Percentiles rank a stretch among this genome's conserved stretches.
Conservation (phyloP, 1,140 invertebrate species). For the Chymomyza costata region DNA sequence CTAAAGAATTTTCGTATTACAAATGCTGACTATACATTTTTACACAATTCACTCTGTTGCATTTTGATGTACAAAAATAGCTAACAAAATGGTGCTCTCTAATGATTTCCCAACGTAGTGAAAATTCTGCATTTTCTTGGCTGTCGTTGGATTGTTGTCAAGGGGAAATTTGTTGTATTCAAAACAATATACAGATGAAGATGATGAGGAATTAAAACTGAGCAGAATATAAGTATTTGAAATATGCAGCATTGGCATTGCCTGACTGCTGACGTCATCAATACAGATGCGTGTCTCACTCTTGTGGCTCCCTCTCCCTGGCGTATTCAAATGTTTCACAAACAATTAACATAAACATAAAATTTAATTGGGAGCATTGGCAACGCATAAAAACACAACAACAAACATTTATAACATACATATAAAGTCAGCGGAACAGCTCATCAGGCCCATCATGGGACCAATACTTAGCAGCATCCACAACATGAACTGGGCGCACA, state of each 20-base stretch:
- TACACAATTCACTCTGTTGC: too few species aligned
- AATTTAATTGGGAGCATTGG: constrained; percentile 54
- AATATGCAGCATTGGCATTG: not conserved
- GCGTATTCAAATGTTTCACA: constrained; percentile 43
- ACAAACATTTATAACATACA: constrained; percentile 39
- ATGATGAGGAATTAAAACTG: too few species aligned
- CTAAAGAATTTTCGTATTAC: too few species aligned
- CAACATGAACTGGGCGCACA: not conserved
- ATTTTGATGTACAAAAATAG: too few species aligned
- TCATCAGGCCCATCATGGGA: not conserved
- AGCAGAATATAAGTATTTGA: constrained; percentile 7
- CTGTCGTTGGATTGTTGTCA: too few species aligned
- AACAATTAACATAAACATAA: constrained; percentile 68
- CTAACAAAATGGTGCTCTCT: too few species aligned
- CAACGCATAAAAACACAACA: constrained; percentile 13
- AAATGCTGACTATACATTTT: too few species aligned
- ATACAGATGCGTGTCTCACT: not conserved
- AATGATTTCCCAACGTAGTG: too few species aligned
- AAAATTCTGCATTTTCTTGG: too few species aligned
- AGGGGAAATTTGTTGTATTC: not conserved
- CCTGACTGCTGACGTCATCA: constrained; percentile 17
- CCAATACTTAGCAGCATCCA: not conserved
- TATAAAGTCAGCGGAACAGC: too few species aligned
- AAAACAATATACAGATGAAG: too few species aligned
- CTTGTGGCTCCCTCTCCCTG: too few species aligned